Conservation (phyloP, 2,113 vertebrate species). For the Fulmarus glacialis region DNA sequence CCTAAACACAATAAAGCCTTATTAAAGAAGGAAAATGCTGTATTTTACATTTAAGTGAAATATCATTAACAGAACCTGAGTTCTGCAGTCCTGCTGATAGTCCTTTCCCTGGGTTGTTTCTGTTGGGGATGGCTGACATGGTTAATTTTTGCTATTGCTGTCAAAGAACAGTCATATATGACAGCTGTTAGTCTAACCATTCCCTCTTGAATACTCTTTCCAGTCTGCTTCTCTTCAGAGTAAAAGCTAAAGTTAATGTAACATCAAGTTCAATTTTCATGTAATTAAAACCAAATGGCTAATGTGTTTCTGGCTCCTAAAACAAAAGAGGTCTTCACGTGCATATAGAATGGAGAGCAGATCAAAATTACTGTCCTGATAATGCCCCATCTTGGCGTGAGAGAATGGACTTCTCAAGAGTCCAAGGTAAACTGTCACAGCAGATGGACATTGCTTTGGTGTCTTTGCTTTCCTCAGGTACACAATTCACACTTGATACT, state of each 20-base stretch:
- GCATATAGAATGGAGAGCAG: background rate
- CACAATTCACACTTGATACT: background rate
- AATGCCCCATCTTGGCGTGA: background rate
- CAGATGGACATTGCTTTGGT: background rate
- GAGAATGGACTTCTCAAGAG: background rate
- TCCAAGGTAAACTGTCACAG: background rate
- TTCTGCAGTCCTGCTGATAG: background rate
- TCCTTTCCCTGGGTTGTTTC: background rate
- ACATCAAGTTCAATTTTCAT: background rate
- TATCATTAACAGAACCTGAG: background rate
- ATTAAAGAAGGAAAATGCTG: background rate
- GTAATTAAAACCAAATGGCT: conserved; percentile 2
- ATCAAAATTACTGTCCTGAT: background rate
- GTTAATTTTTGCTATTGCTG: background rate
- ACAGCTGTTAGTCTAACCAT: background rate
- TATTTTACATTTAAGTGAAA: background rate
- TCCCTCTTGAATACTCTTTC: background rate
- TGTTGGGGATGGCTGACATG: background rate
- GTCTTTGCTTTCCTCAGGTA: background rate
- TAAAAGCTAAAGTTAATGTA: background rate
- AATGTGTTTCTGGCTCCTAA: background rate
- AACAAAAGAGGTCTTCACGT: background rate
- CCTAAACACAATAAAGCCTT: background rate
- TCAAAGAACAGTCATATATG: background rate
- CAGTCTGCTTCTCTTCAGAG: background rate